A percentile compares a stretch with the other conserved stretches of the same genome.
Conservation (phyloP, 2,888 invertebrate species). For the Fragum sueziense region DNA sequence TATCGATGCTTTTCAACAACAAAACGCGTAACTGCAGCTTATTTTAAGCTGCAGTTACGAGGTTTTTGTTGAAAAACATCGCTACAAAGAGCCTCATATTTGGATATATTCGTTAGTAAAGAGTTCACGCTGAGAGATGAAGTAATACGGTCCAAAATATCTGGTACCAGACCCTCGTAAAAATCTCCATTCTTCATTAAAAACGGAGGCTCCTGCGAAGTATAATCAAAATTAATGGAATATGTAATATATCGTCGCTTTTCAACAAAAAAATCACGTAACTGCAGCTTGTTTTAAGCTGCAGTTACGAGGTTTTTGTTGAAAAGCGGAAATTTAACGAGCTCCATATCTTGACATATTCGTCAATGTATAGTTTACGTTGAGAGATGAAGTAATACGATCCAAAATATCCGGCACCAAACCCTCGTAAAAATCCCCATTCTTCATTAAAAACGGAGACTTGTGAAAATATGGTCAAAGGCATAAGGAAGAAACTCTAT, state of each 20-base stretch:
- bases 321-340: slow-evolving; percentile 28
- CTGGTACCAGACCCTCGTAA: slow-evolving; percentile 65
- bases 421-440: slow-evolving; percentile 44
- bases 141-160: slow-evolving; percentile 63
- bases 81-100: slow-evolving; percentile 50
- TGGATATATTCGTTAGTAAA: slow-evolving; percentile 43
- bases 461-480: background rate
- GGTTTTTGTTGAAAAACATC: too few relatives aligned
- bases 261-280: too few relatives aligned
- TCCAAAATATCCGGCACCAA: slow-evolving; percentile 69
- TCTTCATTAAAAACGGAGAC: background rate
- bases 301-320: too few relatives aligned
- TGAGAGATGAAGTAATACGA: slow-evolving; percentile 35
- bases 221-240: background rate
- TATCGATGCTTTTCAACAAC: too few relatives aligned
- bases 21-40: too few relatives aligned
- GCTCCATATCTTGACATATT: slow-evolving; percentile 41
- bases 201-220: background rate
- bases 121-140: slow-evolving; percentile 45
- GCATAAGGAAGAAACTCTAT: background rate
- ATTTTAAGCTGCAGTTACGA: too few relatives aligned
- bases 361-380: slow-evolving; percentile 55
- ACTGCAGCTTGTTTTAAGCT: too few relatives aligned
- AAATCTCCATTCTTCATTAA: background rate
- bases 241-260: background rate